Base-by-base conservation (phyloP, 2,888 invertebrate species). In the Herminia tarsipennalis region DNA sequence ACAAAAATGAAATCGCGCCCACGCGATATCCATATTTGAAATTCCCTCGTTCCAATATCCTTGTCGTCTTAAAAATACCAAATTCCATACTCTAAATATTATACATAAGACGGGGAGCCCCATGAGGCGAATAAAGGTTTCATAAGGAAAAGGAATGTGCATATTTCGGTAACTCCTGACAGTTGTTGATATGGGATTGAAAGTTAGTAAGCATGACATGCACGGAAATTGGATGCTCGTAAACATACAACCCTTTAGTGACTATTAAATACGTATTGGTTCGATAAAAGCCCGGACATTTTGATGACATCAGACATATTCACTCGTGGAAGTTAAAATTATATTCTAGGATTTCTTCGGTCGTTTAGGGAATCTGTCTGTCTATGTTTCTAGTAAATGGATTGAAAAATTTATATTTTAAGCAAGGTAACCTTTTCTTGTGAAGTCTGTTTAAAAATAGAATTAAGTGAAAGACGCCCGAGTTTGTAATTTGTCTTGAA, bases 401-500 rank as follows among this genome's bases (percentile, higher is more conserved):
- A 16, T 14, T 30, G 25, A n/a, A 30, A 37, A 43, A 32, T 37
- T 10, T n/a, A 18, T 36, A 25, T 37, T 18, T n/a, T 10, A 10
- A 25, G 20, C 18, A 32, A n/a, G n/a, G n/a, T 30, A 30, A 30
- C 21, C 17, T 38, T 38, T 38, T 22, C 38, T 29, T 39, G 12
- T 32, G 18, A 24, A 32, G 32, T 32, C 17, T 32, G 32, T 3
- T 38, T 38, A 34, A 28, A 44, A 45, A 28, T 13, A 10, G 9
- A 6, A 14, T 37, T 1, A 21, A n/a, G 12, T 8, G 40, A 29
- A 49, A 42, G 56, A 58, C 56, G 53, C 53, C 58, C 50, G 44
- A 53, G 66, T 53, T 47, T 43, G 62, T 73, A 68, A 68, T 70
- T 67, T 70, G 65, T 62, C 60, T 64, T 67, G 56, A 59, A 70